Evolutionary conservation across 2,888 invertebrate genomes (phyloP).

Genomic region (Frankliniella fusca): DNA sequence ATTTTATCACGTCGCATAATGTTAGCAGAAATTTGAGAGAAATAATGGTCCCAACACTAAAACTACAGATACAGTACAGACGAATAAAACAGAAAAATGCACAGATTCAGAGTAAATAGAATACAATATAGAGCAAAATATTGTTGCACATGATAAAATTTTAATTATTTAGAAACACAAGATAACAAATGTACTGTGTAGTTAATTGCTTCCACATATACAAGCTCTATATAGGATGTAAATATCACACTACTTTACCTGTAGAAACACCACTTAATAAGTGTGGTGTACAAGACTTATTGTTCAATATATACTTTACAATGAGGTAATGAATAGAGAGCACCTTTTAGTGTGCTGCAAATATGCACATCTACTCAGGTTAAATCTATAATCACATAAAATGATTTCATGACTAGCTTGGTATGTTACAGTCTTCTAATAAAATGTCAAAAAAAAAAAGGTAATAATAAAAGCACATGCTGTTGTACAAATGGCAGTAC

Average conservation of each 20-base stretch:
- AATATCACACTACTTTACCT: slow-evolving; percentile 13
- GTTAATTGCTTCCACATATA: background rate
- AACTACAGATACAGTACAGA: background rate
- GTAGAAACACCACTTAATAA: background rate
- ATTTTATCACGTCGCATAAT: background rate
- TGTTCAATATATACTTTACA: background rate
- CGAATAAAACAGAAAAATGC: background rate
- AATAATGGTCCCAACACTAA: slow-evolving; percentile 11
- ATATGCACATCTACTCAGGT: background rate
- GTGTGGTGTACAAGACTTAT: background rate
- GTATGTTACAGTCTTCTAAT: slow-evolving; percentile 17
- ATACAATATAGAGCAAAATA: background rate
- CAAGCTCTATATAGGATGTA: background rate
- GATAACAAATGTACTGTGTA: background rate
- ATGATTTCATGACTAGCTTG: background rate
- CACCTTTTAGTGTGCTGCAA: background rate
- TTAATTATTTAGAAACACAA: background rate
- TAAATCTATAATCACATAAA: background rate
- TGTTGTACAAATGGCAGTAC: slow-evolving; percentile 12
- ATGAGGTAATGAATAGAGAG: slow-evolving; percentile 2
- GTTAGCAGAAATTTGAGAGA: background rate
- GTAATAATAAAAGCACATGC: background rate
- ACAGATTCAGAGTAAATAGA: background rate
- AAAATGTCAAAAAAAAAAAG: background rate
- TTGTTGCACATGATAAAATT: background rate